A percentile compares a stretch with the other conserved stretches of the same genome.
Evolutionary conservation across 2,113 vertebrate species (phyloP).

Genomic region (Hemicordylus capensis): DNA sequence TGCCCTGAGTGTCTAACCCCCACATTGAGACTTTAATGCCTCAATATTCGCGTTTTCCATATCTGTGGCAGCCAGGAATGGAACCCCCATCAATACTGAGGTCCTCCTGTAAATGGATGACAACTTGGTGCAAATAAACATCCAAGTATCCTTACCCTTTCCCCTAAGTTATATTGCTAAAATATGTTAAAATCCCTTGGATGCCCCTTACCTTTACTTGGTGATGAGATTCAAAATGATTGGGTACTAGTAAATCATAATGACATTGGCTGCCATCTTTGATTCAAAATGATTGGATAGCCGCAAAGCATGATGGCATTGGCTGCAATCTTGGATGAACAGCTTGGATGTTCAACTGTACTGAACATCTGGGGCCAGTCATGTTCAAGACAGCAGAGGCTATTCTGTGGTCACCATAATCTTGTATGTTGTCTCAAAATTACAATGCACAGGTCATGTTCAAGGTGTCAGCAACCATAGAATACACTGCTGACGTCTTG

Average conservation of each 20-base stretch:
- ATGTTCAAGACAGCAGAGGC: background rate
- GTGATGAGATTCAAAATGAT: background rate
- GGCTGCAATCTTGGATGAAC: background rate
- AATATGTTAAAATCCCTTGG: background rate
- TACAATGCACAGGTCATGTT: background rate
- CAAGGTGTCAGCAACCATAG: background rate
- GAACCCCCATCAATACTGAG: too few species aligned
- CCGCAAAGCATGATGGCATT: background rate
- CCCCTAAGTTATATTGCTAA: background rate
- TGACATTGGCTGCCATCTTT: background rate
- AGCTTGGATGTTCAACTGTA: background rate
- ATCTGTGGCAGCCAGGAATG: too few species aligned
- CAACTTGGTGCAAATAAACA: too few species aligned
- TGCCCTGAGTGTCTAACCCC: too few species aligned
- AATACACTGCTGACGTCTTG: background rate
- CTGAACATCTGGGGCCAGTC: background rate
- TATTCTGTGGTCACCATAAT: too few species aligned
- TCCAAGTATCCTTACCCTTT: background rate
- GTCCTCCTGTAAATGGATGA: background rate
- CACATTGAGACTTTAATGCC: too few species aligned
- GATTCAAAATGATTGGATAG: background rate
- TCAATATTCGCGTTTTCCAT: too few species aligned
- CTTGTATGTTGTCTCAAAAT: too few species aligned
- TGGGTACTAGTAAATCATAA: background rate
- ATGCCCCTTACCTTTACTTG: background rate